These are phyloP conservation scores for Melinaea marsaeus DNA, from an alignment of 2,888 invertebrate species.

Conservation along the genomic window DNA sequence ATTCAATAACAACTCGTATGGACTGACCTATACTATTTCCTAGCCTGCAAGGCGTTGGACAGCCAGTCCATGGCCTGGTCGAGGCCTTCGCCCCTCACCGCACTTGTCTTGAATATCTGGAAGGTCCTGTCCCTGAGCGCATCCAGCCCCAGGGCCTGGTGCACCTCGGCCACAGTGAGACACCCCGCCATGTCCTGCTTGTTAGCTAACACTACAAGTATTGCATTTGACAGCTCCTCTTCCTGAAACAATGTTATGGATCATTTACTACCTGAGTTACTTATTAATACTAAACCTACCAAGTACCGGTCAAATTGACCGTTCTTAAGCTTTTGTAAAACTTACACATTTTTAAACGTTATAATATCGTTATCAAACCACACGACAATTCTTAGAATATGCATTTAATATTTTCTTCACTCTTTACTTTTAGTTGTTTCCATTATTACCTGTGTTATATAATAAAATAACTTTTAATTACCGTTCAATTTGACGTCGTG, in stretches of 20 bases:
- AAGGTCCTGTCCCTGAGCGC: slow-evolving; percentile 97
- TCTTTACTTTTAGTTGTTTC: too few relatives aligned
- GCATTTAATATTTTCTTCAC: too few relatives aligned
- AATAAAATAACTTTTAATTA: too few relatives aligned
- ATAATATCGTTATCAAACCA: too few relatives aligned
- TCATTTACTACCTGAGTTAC: too few relatives aligned
- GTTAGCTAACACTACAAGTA: slow-evolving; percentile 97
- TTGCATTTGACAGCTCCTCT: slow-evolving; percentile 97
- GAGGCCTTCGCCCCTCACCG: slow-evolving; percentile 97
- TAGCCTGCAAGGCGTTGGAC: slow-evolving; percentile 91
- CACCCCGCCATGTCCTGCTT: slow-evolving; percentile 99
- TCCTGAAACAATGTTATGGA: slow-evolving; percentile 79
- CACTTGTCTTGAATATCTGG: slow-evolving; percentile 99
- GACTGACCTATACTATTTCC: slow-evolving; percentile 80
- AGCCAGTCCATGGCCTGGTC: slow-evolving; percentile 99
- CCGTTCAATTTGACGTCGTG: too few relatives aligned
- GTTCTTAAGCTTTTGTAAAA: too few relatives aligned
- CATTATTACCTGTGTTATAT: too few relatives aligned
- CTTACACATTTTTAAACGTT: too few relatives aligned
- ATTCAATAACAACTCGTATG: neutral
- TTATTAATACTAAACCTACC: too few relatives aligned
- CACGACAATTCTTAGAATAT: too few relatives aligned
- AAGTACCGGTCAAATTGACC: too few relatives aligned
- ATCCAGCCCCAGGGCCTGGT: slow-evolving; percentile 96
- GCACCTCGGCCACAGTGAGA: slow-evolving; percentile 97